These are phyloP conservation scores for Antheraea assamensis DNA, from an alignment of 2,888 invertebrate species.

Conservation along the genomic window DNA sequence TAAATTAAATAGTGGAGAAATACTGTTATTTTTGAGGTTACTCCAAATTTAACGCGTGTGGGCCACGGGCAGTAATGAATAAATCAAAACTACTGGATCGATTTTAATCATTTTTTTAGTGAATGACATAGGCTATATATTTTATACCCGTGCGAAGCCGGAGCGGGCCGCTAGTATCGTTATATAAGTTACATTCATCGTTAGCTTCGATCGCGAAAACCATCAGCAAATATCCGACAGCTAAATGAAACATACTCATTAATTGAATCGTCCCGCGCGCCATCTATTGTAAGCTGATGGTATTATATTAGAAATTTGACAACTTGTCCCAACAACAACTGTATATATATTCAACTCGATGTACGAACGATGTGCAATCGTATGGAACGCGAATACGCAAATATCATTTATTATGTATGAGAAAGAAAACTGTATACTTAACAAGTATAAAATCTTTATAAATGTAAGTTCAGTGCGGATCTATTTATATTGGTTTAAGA, in stretches of 20 bases:
- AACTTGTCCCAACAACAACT: neutral
- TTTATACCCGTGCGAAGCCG: too few species aligned
- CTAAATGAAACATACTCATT: neutral
- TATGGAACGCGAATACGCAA: neutral
- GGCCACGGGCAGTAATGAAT: too few species aligned
- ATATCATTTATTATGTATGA: too few species aligned
- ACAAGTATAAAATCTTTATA: neutral
- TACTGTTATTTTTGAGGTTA: too few species aligned
- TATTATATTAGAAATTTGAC: neutral
- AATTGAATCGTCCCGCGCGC: neutral
- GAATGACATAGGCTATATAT: too few species aligned
- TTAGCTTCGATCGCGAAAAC: neutral
- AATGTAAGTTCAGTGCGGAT: neutral
- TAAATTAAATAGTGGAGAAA: too few species aligned
- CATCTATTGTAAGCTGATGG: neutral
- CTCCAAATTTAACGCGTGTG: too few species aligned
- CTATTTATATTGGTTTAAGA: neutral
- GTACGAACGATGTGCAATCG: neutral
- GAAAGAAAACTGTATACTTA: neutral
- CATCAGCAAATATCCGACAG: neutral
- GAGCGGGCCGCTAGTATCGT: too few species aligned
- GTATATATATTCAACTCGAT: neutral
- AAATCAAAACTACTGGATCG: too few species aligned
- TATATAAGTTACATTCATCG: too few species aligned
- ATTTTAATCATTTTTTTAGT: too few species aligned